Evolutionary conservation across 2,888 invertebrate genomes (phyloP).

Genomic region (Acrobasis repandana): DNA sequence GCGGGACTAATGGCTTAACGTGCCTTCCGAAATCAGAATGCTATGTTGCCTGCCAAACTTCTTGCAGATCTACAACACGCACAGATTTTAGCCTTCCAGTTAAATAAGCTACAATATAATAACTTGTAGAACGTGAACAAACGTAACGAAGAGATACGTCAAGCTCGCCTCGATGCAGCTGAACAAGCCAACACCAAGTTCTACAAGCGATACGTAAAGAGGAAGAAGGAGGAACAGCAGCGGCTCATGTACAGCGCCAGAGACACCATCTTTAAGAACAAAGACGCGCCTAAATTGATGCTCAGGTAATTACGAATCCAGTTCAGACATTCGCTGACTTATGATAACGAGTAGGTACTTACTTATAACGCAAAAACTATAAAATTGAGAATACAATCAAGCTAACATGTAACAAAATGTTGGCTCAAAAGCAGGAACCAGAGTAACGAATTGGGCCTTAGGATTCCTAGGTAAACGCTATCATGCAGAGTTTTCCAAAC

Average conservation of each 20-base stretch:
- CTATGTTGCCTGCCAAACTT: too few species aligned
- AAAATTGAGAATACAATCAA: too few species aligned
- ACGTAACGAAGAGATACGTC: conserved; percentile 68
- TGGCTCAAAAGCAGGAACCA: too few species aligned
- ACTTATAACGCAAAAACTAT: too few species aligned
- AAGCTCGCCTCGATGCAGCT: conserved; percentile 55
- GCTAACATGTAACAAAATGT: too few species aligned
- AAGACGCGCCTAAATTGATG: conserved; percentile 72
- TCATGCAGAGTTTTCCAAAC: too few species aligned
- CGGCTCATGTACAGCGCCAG: conserved; percentile 67
- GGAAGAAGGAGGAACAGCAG: conserved; percentile 57
- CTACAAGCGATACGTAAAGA: conserved; percentile 63
- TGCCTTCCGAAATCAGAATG: too few species aligned
- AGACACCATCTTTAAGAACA: conserved; percentile 71
- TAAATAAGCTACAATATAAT: not conserved
- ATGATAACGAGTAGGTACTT: not conserved
- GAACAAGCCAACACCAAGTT: conserved; percentile 66
- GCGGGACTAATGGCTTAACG: too few species aligned
- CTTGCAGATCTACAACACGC: too few species aligned
- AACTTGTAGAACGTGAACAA: conserved; percentile 66
- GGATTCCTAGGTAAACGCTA: too few species aligned
- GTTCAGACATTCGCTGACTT: not conserved
- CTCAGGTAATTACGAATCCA: conserved; percentile 65
- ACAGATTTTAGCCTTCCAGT: too few species aligned
- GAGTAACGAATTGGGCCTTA: too few species aligned